These are phyloP conservation scores for Drosophila anceps DNA, from an alignment of 2,888 invertebrate genomes.

Conservation along the genomic window DNA sequence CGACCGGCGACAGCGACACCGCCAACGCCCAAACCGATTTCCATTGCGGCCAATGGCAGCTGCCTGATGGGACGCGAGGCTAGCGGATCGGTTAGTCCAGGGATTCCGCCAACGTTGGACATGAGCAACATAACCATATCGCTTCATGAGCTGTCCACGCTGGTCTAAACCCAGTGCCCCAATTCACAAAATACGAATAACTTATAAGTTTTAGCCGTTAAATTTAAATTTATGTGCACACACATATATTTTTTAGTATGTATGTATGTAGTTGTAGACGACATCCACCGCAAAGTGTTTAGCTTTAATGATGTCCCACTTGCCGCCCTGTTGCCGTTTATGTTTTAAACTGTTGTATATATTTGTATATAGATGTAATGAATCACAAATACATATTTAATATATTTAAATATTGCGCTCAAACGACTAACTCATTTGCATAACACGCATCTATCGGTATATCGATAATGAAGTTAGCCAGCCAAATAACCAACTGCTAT, in stretches of 20 bases:
- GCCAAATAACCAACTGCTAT: background rate
- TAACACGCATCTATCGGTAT: background rate
- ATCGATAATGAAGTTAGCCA: background rate
- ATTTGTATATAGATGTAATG: conserved; percentile 59
- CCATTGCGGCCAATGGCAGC: conserved; percentile 54
- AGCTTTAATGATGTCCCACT: conserved; percentile 47
- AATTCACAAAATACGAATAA: conserved; percentile 19
- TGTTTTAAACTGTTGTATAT: conserved; percentile 58
- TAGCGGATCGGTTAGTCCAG: conserved; percentile 89
- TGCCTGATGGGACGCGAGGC: conserved; percentile 73
- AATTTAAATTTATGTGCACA: background rate
- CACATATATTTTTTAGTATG: too few species aligned
- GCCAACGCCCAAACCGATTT: conserved; percentile 84
- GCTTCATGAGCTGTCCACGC: conserved; percentile 90
- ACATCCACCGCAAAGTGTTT: conserved; percentile 61
- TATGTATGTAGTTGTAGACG: conserved; percentile 26
- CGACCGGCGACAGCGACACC: conserved; percentile 85
- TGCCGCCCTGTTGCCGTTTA: conserved; percentile 43
- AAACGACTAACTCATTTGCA: background rate
- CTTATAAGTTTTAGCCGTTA: conserved; percentile 31
- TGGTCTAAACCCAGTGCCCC: conserved; percentile 86
- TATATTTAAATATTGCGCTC: conserved; percentile 3
- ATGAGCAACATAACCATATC: conserved; percentile 88
- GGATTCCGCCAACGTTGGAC: conserved; percentile 87
- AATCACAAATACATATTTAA: conserved; percentile 11